Evolutionary conservation across 2,888 invertebrate genomes (phyloP).

Genomic region (Sinohyriopsis cumingii): DNA sequence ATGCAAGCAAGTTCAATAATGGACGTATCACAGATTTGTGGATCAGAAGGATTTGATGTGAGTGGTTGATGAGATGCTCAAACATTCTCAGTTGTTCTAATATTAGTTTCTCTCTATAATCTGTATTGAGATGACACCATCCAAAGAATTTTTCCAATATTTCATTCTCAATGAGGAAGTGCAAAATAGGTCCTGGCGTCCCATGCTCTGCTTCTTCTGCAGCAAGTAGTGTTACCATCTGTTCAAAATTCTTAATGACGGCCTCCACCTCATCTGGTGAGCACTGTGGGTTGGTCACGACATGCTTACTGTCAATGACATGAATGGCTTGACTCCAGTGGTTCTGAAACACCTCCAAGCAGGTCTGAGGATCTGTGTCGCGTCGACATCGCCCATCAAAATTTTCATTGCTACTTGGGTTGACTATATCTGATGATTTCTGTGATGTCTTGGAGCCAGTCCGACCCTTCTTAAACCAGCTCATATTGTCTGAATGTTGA

Average conservation of each 20-base stretch:
- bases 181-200: slow-evolving; percentile 80
- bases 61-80: slow-evolving; percentile 87
- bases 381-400: slow-evolving; percentile 33
- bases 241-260: slow-evolving; percentile 92
- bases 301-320: slow-evolving; percentile 77
- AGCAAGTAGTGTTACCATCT: slow-evolving; percentile 87
- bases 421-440: slow-evolving; percentile 27
- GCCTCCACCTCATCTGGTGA: slow-evolving; percentile 86
- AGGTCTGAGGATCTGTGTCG: slow-evolving; percentile 81
- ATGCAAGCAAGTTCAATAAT: slow-evolving; percentile 85
- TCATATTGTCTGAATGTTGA: slow-evolving; percentile 26
- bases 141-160: slow-evolving; percentile 87
- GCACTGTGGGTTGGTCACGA: slow-evolving; percentile 19
- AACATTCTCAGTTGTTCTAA: slow-evolving; percentile 91
- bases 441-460: slow-evolving; percentile 37
- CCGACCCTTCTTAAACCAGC: slow-evolving; percentile 53
- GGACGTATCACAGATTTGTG: slow-evolving; percentile 89
- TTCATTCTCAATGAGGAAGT: slow-evolving; percentile 88
- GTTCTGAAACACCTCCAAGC: slow-evolving; percentile 92
- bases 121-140: slow-evolving; percentile 81
- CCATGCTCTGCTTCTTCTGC: slow-evolving; percentile 76
- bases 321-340: slow-evolving; percentile 91
- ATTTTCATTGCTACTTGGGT: slow-evolving; percentile 28
- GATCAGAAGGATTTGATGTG: slow-evolving; percentile 85
- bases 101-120: slow-evolving; percentile 87